Percentiles rank a stretch among this genome's conserved stretches.
These are phyloP conservation scores for Drosophila kanekoi DNA, from an alignment of 2,888 invertebrate genomes.

Conservation along the genomic window DNA sequence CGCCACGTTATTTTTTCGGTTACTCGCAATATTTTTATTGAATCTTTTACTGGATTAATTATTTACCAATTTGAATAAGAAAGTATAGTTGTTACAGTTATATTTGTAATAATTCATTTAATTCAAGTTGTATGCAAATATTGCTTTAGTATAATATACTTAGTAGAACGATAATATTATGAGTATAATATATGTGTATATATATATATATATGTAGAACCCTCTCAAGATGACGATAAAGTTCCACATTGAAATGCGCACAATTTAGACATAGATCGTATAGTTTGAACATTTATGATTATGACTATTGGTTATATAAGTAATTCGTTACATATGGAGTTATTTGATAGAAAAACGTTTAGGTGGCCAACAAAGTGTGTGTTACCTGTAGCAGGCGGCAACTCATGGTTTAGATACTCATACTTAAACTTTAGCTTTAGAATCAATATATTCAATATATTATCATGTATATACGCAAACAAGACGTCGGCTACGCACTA, in stretches of 20 bases:
- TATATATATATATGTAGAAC: conserved; percentile 28
- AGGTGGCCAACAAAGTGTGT: conserved; percentile 41
- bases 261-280: conserved; percentile 43
- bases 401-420: conserved; percentile 22
- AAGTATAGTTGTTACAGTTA: conserved; percentile 13
- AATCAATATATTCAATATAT: conserved; percentile 20
- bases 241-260: conserved; percentile 47
- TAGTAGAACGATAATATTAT: conserved; percentile 37
- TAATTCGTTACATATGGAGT: conserved; percentile 58
- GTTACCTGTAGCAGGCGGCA: conserved; percentile 33
- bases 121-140: conserved; percentile 58
- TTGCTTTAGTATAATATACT: conserved; percentile 53
- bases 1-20: background rate
- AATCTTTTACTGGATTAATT: background rate
- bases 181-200: conserved; percentile 18
- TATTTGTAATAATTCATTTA: conserved; percentile 47
- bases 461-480: conserved; percentile 52
- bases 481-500: conserved; percentile 65
- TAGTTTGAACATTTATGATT: conserved; percentile 52
- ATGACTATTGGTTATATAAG: conserved; percentile 57
- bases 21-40: conserved; percentile 5
- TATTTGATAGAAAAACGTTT: conserved; percentile 14
- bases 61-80: conserved; percentile 17
- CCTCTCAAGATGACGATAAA: conserved; percentile 18
- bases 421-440: conserved; percentile 29